Conservation (phyloP, 2,888 invertebrate species). For the Rotaria macrura region DNA sequence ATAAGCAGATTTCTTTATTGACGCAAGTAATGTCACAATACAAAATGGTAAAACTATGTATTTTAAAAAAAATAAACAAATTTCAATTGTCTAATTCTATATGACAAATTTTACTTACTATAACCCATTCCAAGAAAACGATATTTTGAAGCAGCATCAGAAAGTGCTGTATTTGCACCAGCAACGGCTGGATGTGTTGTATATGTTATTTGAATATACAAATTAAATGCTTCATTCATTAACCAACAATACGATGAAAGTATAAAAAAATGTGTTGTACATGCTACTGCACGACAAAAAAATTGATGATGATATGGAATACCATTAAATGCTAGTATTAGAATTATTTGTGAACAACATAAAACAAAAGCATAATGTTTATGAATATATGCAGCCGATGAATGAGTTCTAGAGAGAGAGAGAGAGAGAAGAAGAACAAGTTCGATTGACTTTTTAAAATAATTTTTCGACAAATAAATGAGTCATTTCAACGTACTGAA, state of each 20-base stretch:
- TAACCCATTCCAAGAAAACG: constrained; percentile 49
- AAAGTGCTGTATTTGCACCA: constrained; percentile 41
- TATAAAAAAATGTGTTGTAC: constrained; percentile 48
- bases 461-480: too few relatives aligned
- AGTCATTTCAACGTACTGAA: constrained; percentile 38
- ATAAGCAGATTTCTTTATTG: not conserved
- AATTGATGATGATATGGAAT: constrained; percentile 37
- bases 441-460: too few relatives aligned
- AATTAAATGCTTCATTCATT: constrained; percentile 51
- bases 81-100: not conserved
- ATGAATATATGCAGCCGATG: constrained; percentile 47
- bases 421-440: too few relatives aligned
- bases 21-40: not conserved
- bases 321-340: constrained; percentile 39
- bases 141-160: constrained; percentile 44
- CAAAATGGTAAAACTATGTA: constrained; percentile 26
- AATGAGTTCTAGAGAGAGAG: constrained; percentile 42
- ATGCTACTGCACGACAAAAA: constrained; percentile 45
- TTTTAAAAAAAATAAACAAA: not conserved
- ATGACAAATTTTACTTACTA: constrained; percentile 39
- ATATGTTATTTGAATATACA: constrained; percentile 50
- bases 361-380: constrained; percentile 47
- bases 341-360: constrained; percentile 43
- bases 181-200: constrained; percentile 41
- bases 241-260: constrained; percentile 48